Conservation (phyloP, 2,888 invertebrate genomes). For the Helleia helle region DNA sequence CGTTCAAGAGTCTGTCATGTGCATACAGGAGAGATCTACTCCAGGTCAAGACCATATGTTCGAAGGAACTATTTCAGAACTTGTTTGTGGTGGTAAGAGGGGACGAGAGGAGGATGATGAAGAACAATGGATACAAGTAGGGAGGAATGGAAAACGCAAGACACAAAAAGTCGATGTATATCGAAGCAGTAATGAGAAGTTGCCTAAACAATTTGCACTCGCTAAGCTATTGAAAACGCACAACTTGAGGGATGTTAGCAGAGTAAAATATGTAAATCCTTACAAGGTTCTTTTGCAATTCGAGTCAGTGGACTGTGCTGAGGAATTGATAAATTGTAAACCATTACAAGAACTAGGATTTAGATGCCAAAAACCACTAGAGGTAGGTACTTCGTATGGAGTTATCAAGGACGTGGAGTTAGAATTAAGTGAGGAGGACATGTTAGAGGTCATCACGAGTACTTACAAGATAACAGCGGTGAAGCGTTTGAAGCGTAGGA, state of each 20-base stretch:
- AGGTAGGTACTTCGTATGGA: constrained; percentile 10
- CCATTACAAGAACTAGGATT: constrained; percentile 5
- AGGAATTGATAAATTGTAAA: not conserved
- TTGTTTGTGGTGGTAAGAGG: too few species aligned
- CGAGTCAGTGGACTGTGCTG: not conserved
- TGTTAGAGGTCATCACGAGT: constrained; percentile 2
- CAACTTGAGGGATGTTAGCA: not conserved
- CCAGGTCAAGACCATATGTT: too few species aligned
- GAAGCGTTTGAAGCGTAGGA: not conserved
- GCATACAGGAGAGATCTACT: too few species aligned
- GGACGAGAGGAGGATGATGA: too few species aligned
- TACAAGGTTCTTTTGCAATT: not conserved
- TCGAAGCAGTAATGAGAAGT: too few species aligned
- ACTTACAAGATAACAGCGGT: not conserved
- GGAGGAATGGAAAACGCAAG: too few species aligned
- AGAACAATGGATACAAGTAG: not conserved
- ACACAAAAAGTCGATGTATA: too few species aligned
- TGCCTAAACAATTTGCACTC: too few species aligned
- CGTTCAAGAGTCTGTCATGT: too few species aligned
- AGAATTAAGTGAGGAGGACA: constrained; percentile 4
- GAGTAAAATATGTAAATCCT: not conserved
- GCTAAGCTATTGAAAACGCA: too few species aligned
- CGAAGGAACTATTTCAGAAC: too few species aligned
- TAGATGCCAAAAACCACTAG: constrained; percentile 6
- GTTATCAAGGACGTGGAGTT: constrained; percentile 10